phyloP scores from a whole-genome alignment of 2,888 invertebrate genomes.

The Lucinisca nassula region DNA sequence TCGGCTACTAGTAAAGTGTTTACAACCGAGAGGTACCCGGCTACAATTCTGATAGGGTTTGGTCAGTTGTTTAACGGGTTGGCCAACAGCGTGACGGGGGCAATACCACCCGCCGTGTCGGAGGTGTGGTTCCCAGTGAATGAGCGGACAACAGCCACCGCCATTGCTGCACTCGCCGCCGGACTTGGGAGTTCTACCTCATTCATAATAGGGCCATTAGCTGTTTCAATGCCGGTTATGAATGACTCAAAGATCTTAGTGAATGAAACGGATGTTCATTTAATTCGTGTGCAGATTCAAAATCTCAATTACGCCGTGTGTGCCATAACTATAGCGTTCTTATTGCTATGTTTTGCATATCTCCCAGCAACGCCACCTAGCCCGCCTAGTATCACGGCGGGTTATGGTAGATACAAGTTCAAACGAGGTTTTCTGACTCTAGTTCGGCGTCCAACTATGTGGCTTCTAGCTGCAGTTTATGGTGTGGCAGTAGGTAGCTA shows the following conservation, averaged over 20 bases:
- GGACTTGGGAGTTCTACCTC: constrained; percentile 13
- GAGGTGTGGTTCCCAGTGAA: constrained; percentile 46
- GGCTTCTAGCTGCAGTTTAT: constrained; percentile 80
- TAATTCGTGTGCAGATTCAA: background rate
- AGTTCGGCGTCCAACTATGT: constrained; percentile 70
- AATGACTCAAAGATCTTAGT: background rate
- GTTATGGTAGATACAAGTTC: background rate
- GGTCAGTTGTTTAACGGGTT: constrained; percentile 55
- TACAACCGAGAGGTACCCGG: constrained; percentile 8
- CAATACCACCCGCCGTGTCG: constrained; percentile 55
- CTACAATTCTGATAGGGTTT: constrained; percentile 41
- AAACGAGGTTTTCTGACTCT: background rate
- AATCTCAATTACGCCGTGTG: background rate
- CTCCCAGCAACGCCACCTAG: background rate
- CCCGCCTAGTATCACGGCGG: background rate
- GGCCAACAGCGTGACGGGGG: constrained; percentile 41
- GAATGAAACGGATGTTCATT: background rate
- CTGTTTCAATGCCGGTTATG: background rate
- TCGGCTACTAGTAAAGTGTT: constrained; percentile 19
- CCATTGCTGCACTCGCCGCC: constrained; percentile 41
- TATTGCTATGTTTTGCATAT: background rate
- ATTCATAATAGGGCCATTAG: background rate
- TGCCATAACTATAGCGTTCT: background rate
- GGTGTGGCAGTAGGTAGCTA: constrained; percentile 79
- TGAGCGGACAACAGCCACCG: constrained; percentile 60